phyloP scores from a whole-genome alignment of 2,113 vertebrate genomes.

The Phoxinus phoxinus region DNA sequence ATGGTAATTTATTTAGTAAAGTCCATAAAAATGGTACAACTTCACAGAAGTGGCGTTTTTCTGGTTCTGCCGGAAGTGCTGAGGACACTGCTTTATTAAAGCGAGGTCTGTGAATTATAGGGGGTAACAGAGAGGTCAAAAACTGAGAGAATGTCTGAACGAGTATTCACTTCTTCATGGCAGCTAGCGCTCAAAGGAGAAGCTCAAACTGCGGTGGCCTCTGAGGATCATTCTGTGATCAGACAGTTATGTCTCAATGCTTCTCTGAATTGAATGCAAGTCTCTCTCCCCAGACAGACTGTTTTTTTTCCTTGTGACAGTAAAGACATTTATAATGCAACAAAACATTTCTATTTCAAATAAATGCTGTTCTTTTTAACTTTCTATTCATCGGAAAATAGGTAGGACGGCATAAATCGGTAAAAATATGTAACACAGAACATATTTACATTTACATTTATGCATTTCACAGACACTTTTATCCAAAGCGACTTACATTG shows the following conservation, averaged over 20 bases:
- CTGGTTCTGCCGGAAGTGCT: background rate
- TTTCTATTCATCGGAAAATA: too few species aligned
- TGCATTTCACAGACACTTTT: too few species aligned
- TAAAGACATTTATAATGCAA: background rate
- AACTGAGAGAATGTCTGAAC: background rate
- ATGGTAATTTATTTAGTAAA: too few species aligned
- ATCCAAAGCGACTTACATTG: too few species aligned
- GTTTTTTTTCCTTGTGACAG: background rate
- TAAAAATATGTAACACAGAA: too few species aligned
- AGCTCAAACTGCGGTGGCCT: background rate
- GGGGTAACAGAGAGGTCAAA: background rate
- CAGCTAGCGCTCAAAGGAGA: background rate
- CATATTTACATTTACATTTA: too few species aligned
- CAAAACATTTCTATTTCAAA: too few species aligned
- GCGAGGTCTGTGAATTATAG: background rate
- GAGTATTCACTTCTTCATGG: background rate
- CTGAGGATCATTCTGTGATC: background rate
- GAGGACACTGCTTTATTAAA: background rate
- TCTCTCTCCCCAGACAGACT: background rate
- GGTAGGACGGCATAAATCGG: too few species aligned
- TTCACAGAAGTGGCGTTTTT: background rate
- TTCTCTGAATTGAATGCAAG: background rate
- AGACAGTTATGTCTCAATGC: background rate
- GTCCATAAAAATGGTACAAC: background rate
- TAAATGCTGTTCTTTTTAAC: too few species aligned